These are phyloP conservation scores for Pachyrhynchus sulphureomaculatus DNA, from an alignment of 1,140 invertebrate species.

Conservation along the genomic window DNA sequence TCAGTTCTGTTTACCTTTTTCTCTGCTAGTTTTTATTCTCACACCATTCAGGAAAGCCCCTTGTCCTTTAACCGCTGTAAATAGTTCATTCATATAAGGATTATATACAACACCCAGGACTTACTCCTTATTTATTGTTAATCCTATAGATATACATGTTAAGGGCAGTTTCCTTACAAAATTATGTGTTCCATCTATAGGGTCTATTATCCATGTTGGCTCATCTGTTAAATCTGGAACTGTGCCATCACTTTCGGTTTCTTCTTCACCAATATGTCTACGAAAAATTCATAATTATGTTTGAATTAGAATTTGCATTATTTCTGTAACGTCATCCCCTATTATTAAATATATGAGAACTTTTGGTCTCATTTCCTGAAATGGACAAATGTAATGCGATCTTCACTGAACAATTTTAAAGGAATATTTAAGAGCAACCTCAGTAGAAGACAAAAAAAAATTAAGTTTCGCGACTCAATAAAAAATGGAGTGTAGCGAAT, in stretches of 20 bases:
- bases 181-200: slow-evolving; percentile 74
- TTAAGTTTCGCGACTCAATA: too few relatives aligned
- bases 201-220: slow-evolving; percentile 89
- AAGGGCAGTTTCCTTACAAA: slow-evolving; percentile 69
- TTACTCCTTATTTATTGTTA: slow-evolving; percentile 64
- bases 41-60: slow-evolving; percentile 76
- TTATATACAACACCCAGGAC: slow-evolving; percentile 75
- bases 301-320: too few relatives aligned
- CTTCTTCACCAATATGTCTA: slow-evolving; percentile 66
- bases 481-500: too few relatives aligned
- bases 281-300: too few relatives aligned
- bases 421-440: too few relatives aligned
- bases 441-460: too few relatives aligned
- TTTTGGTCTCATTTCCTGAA: too few relatives aligned
- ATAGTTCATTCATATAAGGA: slow-evolving; percentile 72
- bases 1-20: slow-evolving; percentile 45
- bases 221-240: slow-evolving; percentile 67
- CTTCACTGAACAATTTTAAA: too few relatives aligned
- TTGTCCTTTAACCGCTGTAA: slow-evolving; percentile 66
- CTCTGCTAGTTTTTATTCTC: slow-evolving; percentile 53
- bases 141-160: slow-evolving; percentile 65
- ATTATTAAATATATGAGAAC: too few relatives aligned
- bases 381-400: too few relatives aligned
- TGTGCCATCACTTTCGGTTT: slow-evolving; percentile 59
- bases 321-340: too few relatives aligned